These are phyloP conservation scores for Portevinia maculata DNA, from an alignment of 2,888 invertebrate species.

Conservation along the genomic window DNA sequence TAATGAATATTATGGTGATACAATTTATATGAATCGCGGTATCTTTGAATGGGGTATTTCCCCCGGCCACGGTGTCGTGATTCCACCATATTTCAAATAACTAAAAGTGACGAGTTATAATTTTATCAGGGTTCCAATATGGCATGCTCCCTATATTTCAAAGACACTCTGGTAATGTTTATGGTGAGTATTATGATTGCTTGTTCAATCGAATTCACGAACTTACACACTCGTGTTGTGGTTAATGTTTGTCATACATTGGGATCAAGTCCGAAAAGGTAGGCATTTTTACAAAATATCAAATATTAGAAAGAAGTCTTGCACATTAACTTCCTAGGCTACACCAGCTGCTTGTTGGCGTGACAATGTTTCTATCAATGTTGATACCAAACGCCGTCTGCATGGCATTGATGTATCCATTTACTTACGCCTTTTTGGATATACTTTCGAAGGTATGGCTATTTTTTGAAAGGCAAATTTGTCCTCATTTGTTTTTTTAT, in stretches of 20 bases:
- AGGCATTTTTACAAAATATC: not conserved
- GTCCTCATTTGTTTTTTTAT: not conserved
- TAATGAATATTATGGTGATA: slow-evolving; percentile 50
- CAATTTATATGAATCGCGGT: not conserved
- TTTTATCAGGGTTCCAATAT: slow-evolving; percentile 19
- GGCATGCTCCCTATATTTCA: slow-evolving; percentile 41
- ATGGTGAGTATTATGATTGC: slow-evolving; percentile 22
- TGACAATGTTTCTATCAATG: slow-evolving; percentile 8
- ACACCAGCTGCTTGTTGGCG: slow-evolving; percentile 16
- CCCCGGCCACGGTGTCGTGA: too few species aligned
- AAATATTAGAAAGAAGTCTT: not conserved
- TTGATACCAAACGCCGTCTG: slow-evolving; percentile 17
- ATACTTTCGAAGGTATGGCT: slow-evolving; percentile 22
- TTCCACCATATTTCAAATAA: not conserved
- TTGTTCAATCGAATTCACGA: slow-evolving; percentile 18
- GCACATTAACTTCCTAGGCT: slow-evolving; percentile 3
- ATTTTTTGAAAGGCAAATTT: not conserved
- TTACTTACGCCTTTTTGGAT: slow-evolving; percentile 17
- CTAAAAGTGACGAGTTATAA: not conserved
- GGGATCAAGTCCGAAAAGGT: slow-evolving; percentile 12
- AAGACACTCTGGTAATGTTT: slow-evolving; percentile 32
- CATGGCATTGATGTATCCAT: slow-evolving; percentile 34
- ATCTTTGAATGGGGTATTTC: not conserved
- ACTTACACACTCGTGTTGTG: not conserved
- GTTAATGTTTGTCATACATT: not conserved